Conservation (phyloP, 2,888 invertebrate genomes). For the Euplexia lucipara region DNA sequence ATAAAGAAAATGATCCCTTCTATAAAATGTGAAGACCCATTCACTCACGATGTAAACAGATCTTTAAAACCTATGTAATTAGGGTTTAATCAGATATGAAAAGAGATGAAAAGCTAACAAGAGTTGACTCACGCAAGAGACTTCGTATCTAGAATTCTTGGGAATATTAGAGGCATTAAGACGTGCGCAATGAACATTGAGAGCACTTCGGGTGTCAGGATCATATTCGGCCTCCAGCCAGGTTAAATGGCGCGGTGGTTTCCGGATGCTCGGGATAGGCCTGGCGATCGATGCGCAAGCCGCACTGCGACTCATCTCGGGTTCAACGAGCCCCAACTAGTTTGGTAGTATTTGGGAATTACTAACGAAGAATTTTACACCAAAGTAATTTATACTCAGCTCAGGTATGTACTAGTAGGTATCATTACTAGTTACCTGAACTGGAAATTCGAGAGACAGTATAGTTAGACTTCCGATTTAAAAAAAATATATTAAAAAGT, state of each 20-base stretch:
- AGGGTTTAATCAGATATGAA: conserved; percentile 5
- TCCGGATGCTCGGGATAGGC: conserved; percentile 69
- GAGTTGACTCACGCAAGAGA: neutral
- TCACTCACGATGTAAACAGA: neutral
- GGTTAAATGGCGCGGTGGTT: conserved; percentile 55
- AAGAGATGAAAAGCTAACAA: conserved; percentile 17
- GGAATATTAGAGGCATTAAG: conserved; percentile 16
- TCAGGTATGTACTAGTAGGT: too few relatives aligned
- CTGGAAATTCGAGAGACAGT: neutral
- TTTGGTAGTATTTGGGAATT: conserved; percentile 49
- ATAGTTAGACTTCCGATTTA: neutral
- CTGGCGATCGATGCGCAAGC: conserved; percentile 75
- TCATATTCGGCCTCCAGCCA: conserved; percentile 41
- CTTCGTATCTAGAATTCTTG: conserved; percentile 15
- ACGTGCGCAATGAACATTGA: conserved; percentile 31
- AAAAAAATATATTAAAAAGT: too few relatives aligned
- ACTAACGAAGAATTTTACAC: conserved; percentile 23
- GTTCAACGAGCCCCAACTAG: conserved; percentile 53
- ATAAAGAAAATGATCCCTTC: neutral
- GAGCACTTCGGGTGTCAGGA: conserved; percentile 38
- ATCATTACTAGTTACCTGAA: neutral
- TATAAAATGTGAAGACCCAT: neutral
- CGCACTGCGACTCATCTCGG: conserved; percentile 77
- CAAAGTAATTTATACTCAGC: neutral
- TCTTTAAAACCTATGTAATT: too few relatives aligned